Conservation (phyloP, 2,888 invertebrate species). For the Apomyelois bistriatella region DNA sequence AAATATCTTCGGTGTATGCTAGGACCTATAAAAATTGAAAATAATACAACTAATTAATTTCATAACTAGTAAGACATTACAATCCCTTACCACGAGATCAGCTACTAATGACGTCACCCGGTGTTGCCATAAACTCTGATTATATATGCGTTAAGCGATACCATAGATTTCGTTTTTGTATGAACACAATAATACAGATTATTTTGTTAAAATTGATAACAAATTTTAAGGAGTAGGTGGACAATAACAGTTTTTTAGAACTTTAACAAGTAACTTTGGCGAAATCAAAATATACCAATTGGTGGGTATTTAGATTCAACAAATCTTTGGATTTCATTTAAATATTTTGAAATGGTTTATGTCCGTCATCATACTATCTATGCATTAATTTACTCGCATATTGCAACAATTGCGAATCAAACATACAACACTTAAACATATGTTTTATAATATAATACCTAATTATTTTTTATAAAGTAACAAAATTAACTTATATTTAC, state of each 20-base stretch:
- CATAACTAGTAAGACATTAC: slow-evolving; percentile 78
- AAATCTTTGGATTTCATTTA: slow-evolving; percentile 72
- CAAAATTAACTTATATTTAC: slow-evolving; percentile 81
- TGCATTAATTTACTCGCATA: slow-evolving; percentile 73
- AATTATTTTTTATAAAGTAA: slow-evolving; percentile 78
- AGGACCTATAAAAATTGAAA: slow-evolving; percentile 80
- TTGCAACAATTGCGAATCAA: slow-evolving; percentile 78
- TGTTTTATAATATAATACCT: slow-evolving; percentile 77
- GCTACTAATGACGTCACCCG: slow-evolving; percentile 70
- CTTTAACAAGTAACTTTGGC: slow-evolving; percentile 54
- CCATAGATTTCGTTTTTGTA: slow-evolving; percentile 4
- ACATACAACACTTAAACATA: slow-evolving; percentile 78
- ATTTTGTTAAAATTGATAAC: neutral
- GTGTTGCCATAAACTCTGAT: slow-evolving; percentile 41
- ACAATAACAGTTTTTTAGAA: slow-evolving; percentile 16
- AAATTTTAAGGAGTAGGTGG: slow-evolving; percentile 4
- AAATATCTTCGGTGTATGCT: slow-evolving; percentile 81
- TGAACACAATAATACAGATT: neutral
- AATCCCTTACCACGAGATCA: slow-evolving; percentile 81
- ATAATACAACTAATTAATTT: slow-evolving; percentile 80
- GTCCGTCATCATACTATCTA: slow-evolving; percentile 69
- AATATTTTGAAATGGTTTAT: slow-evolving; percentile 55
- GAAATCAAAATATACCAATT: slow-evolving; percentile 63
- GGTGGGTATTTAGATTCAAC: slow-evolving; percentile 69
- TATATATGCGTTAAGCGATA: slow-evolving; percentile 1